Conservation (phyloP, 2,888 invertebrate genomes). For the Conistra vaccinii region DNA sequence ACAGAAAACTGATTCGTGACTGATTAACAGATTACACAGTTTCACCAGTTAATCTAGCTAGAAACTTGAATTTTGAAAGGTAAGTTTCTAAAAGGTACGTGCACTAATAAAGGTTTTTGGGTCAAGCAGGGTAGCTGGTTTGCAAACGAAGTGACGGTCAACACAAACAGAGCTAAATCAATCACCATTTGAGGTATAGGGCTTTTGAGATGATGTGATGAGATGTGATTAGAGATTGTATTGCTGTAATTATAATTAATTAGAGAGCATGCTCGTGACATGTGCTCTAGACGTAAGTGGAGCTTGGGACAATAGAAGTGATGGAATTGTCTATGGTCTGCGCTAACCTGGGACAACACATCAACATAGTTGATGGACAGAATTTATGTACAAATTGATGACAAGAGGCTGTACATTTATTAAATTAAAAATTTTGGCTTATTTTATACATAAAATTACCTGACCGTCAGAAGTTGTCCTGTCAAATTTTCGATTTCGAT, state of each 20-base stretch:
- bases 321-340: slow-evolving; percentile 22
- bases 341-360: background rate
- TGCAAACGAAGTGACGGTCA: background rate
- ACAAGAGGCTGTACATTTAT: too few relatives aligned
- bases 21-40: too few relatives aligned
- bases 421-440: too few relatives aligned
- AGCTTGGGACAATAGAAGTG: slow-evolving; percentile 15
- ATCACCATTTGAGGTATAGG: background rate
- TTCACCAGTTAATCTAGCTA: too few relatives aligned
- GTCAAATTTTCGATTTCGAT: too few relatives aligned
- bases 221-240: slow-evolving; percentile 15
- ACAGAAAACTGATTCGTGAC: too few relatives aligned
- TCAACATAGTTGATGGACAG: background rate
- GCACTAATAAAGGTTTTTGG: background rate
- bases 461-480: too few relatives aligned
- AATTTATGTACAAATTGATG: background rate
- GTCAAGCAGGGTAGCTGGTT: background rate
- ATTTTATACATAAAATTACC: too few relatives aligned
- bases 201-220: too few relatives aligned
- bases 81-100: too few relatives aligned
- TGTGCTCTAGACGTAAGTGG: slow-evolving; percentile 15
- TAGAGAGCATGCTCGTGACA: slow-evolving; percentile 31
- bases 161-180: slow-evolving; percentile 2
- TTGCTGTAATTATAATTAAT: slow-evolving; percentile 28
- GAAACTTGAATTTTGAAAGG: background rate